phyloP scores from a whole-genome alignment of 2,113 vertebrate genomes.

The Elanoides forficatus region DNA sequence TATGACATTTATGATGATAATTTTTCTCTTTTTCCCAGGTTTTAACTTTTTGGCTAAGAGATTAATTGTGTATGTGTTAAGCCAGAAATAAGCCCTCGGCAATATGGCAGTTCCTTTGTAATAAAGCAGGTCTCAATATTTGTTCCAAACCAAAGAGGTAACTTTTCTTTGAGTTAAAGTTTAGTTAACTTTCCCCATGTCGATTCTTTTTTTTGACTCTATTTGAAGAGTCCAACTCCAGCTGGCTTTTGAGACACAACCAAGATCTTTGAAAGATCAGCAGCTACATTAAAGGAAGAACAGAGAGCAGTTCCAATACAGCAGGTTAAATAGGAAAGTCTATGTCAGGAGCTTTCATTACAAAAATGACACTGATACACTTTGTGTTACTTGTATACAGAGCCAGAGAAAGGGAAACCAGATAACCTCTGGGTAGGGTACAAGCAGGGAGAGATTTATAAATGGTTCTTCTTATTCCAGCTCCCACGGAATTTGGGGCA shows the following conservation, averaged over 20 bases:
- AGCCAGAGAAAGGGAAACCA: neutral
- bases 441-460: neutral
- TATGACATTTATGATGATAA: neutral
- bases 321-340: conserved; percentile 43
- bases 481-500: neutral
- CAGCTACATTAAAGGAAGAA: conserved; percentile 49
- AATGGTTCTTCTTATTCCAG: neutral
- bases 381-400: neutral
- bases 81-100: neutral
- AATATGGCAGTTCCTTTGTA: conserved; percentile 34
- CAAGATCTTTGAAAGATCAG: conserved; percentile 57
- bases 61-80: conserved; percentile 19
- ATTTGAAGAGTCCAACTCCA: conserved; percentile 49
- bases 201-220: conserved; percentile 21
- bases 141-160: conserved; percentile 43
- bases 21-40: neutral
- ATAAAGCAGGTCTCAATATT: conserved; percentile 49
- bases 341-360: conserved; percentile 37
- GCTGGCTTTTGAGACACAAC: conserved; percentile 46
- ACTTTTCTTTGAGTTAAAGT: conserved; percentile 59
- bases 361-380: conserved; percentile 5
- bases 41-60: neutral
- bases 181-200: conserved; percentile 26
- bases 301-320: conserved; percentile 2
- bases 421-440: neutral